Conservation (phyloP, 1,140 invertebrate species). For the Atta texana region DNA sequence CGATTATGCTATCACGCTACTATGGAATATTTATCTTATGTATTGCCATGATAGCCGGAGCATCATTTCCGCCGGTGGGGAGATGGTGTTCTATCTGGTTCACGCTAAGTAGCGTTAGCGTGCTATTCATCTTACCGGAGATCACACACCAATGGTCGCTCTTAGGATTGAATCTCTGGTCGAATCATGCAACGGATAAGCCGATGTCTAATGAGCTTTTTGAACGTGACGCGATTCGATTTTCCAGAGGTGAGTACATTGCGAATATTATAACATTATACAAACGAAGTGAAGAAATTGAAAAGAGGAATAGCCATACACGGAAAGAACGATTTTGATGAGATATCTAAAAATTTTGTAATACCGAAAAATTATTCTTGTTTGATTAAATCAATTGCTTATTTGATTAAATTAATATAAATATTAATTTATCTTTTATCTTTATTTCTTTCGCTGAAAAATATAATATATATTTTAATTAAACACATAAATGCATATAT, state of each 20-base stretch:
- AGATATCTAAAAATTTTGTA: too few species aligned
- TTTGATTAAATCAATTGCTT: too few species aligned
- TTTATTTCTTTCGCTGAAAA: too few species aligned
- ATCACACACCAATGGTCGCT: constrained; percentile 68
- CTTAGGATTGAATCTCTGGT: constrained; percentile 58
- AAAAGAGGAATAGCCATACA: background rate
- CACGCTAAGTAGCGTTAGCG: constrained; percentile 32
- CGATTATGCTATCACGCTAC: constrained; percentile 52
- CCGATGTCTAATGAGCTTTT: background rate
- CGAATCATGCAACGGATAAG: background rate
- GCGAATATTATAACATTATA: background rate
- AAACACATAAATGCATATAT: too few species aligned
- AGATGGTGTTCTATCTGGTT: constrained; percentile 6
- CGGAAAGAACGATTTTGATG: too few species aligned
- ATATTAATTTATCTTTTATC: too few species aligned
- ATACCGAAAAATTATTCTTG: too few species aligned
- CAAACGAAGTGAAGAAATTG: background rate
- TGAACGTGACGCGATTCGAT: constrained; percentile 25
- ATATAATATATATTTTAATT: too few species aligned
- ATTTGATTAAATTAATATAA: too few species aligned
- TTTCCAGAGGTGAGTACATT: constrained; percentile 65
- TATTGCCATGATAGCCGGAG: constrained; percentile 15
- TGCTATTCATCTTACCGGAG: constrained; percentile 57
- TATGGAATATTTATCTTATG: constrained; percentile 30
- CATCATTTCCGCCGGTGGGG: background rate